Percentiles rank a stretch among this genome's conserved stretches.
Conservation (phyloP, 2,797 vertebrate genomes). For the Enteromius unitaeniatus region DNA sequence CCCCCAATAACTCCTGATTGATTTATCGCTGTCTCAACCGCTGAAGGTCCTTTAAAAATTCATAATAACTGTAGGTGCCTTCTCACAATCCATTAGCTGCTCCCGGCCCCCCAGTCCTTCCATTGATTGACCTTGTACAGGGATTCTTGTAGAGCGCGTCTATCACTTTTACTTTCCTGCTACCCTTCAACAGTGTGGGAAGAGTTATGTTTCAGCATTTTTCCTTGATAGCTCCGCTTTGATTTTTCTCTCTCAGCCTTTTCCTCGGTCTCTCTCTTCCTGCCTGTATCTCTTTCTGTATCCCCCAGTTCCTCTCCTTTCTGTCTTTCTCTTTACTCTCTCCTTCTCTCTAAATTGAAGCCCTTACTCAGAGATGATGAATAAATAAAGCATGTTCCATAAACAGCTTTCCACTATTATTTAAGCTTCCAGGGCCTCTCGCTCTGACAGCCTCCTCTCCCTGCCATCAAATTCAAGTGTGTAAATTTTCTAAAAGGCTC, state of each 20-base stretch:
- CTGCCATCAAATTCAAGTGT: constrained; percentile 98
- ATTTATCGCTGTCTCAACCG: constrained; percentile 94
- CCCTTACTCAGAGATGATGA: constrained; percentile 92
- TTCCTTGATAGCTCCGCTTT: constrained; percentile 87
- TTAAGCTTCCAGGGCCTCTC: constrained; percentile 87
- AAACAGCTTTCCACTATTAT: constrained; percentile 99
- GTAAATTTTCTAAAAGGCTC: constrained; percentile 99
- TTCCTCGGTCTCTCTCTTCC: constrained; percentile 57
- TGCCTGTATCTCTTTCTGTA: constrained; percentile 53
- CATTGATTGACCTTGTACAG: constrained; percentile 97
- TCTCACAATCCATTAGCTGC: constrained; percentile 99
- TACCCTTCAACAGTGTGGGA: constrained; percentile 81
- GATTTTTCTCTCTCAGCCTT: constrained; percentile 76
- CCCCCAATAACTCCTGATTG: constrained; percentile 97
- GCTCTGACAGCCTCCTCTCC: constrained; percentile 88
- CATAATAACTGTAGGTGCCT: constrained; percentile 91
- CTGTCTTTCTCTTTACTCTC: constrained; percentile 57
- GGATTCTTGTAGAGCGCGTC: constrained; percentile 87
- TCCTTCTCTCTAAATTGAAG: constrained; percentile 86
- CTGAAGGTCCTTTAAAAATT: constrained; percentile 96
- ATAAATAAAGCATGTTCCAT: constrained; percentile 99
- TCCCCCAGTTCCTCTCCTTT: constrained; percentile 33
- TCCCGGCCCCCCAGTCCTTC: constrained; percentile 84
- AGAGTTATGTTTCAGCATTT: constrained; percentile 88
- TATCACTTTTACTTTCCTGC: constrained; percentile 71